phyloP scores from a whole-genome alignment of 2,888 invertebrate genomes.

The Nephrocerus scutellatus region DNA sequence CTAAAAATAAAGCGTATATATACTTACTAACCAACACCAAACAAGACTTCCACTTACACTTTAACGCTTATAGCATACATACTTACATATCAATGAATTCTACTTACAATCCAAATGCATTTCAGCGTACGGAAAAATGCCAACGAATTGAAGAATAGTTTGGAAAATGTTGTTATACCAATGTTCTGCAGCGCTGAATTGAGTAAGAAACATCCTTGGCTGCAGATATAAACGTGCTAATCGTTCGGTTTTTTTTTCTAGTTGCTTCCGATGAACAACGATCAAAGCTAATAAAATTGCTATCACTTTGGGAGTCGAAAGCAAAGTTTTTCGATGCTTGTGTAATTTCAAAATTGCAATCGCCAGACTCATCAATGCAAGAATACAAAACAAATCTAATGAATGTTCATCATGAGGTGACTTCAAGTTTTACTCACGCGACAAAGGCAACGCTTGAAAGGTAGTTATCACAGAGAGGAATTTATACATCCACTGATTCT shows the following conservation, averaged over 20 bases:
- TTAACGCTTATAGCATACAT: too few relatives aligned
- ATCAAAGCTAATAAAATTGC: constrained; percentile 83
- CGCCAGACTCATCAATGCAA: constrained; percentile 80
- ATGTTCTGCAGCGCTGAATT: constrained; percentile 94
- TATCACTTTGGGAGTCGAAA: constrained; percentile 96
- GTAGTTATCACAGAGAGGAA: constrained; percentile 34
- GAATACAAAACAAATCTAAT: constrained; percentile 82
- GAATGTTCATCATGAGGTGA: constrained; percentile 69
- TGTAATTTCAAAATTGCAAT: constrained; percentile 79
- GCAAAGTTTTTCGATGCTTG: constrained; percentile 77
- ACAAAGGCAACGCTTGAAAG: constrained; percentile 80
- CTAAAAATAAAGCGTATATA: too few relatives aligned
- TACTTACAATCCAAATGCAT: too few relatives aligned
- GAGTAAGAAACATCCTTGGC: too few relatives aligned
- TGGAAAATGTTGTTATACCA: constrained; percentile 93
- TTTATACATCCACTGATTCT: neutral
- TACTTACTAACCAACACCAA: too few relatives aligned
- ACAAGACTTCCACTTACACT: too few relatives aligned
- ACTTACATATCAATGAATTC: too few relatives aligned
- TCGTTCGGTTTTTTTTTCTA: constrained; percentile 35
- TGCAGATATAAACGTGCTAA: too few relatives aligned
- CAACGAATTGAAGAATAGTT: constrained; percentile 83
- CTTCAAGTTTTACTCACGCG: constrained; percentile 67
- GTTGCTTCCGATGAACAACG: constrained; percentile 82
- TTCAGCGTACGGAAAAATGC: constrained; percentile 92